These are phyloP conservation scores for Agrotis exclamationis DNA, from an alignment of 2,888 invertebrate species.

Conservation along the genomic window DNA sequence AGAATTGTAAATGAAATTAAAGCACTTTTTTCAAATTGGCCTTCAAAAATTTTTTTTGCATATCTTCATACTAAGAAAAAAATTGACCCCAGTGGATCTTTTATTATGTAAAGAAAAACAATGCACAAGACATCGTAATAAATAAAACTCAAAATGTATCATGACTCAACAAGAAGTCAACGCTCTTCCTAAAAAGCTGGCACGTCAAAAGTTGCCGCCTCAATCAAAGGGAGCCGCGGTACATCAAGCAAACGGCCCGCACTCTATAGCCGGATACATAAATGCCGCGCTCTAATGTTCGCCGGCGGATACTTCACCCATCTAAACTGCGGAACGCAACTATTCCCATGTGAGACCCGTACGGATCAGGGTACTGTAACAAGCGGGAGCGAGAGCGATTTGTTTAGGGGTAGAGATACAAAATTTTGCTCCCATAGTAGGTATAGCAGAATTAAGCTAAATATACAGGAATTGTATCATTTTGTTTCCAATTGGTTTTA, in stretches of 20 bases:
- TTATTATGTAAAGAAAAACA: too few species aligned
- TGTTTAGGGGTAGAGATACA: not conserved
- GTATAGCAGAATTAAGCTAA: too few species aligned
- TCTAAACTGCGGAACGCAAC: conserved; percentile 68
- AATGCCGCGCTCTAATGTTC: conserved; percentile 57
- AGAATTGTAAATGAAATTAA: too few species aligned
- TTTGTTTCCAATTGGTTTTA: not conserved
- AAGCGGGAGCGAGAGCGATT: conserved; percentile 34
- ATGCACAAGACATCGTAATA: too few species aligned
- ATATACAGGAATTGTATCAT: not conserved
- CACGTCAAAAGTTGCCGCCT: conserved; percentile 25
- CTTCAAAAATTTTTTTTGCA: too few species aligned
- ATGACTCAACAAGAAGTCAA: conserved; percentile 11
- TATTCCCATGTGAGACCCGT: conserved; percentile 65
- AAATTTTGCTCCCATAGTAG: not conserved
- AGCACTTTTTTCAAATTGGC: too few species aligned
- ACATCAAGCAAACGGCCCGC: conserved; percentile 48
- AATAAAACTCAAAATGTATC: too few species aligned
- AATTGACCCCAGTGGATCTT: too few species aligned
- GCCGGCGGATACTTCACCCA: conserved; percentile 57
- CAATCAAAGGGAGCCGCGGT: conserved; percentile 43
- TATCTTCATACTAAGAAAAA: too few species aligned
- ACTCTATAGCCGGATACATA: conserved; percentile 48
- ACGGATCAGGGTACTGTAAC: not conserved
- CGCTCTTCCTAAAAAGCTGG: conserved; percentile 10